A percentile compares a stretch with the other conserved stretches of the same genome.
Conservation (phyloP, 2,888 invertebrate genomes). For the Labia minor region DNA sequence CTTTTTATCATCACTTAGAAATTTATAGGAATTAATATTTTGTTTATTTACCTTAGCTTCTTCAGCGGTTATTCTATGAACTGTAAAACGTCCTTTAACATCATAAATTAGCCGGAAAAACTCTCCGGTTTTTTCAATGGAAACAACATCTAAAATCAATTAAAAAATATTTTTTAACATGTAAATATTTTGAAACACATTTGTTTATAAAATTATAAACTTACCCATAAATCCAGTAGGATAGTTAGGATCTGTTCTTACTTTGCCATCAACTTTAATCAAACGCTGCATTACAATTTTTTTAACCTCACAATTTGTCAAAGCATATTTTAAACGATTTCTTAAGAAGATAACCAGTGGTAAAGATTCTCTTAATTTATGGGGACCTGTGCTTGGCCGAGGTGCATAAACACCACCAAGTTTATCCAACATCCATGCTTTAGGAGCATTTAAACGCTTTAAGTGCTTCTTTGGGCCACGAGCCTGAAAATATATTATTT, state of each 20-base stretch:
- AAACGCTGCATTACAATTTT: slow-evolving; percentile 97
- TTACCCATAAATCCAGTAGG: slow-evolving; percentile 93
- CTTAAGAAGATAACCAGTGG: slow-evolving; percentile 94
- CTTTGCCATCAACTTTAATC: slow-evolving; percentile 96
- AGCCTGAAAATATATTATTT: slow-evolving; percentile 53
- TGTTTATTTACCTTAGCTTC: slow-evolving; percentile 76
- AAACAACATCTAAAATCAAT: slow-evolving; percentile 78
- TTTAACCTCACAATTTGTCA: slow-evolving; percentile 91
- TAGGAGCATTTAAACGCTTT: slow-evolving; percentile 97
- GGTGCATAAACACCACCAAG: slow-evolving; percentile 96
- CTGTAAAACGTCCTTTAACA: slow-evolving; percentile 94
- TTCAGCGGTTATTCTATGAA: slow-evolving; percentile 92
- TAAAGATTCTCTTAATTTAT: slow-evolving; percentile 92
- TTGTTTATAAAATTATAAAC: neutral
- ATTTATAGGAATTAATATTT: too few relatives aligned
- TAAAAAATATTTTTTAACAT: too few relatives aligned
- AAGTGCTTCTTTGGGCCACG: slow-evolving; percentile 99
- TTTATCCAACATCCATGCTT: slow-evolving; percentile 99
- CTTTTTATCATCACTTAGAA: too few relatives aligned
- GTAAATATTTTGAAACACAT: slow-evolving; percentile 20
- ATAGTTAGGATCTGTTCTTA: slow-evolving; percentile 93
- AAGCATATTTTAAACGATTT: slow-evolving; percentile 94
- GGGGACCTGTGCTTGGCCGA: slow-evolving; percentile 93
- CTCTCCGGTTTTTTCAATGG: slow-evolving; percentile 96
- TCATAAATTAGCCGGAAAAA: slow-evolving; percentile 97